Evolutionary conservation across 2,888 invertebrate genomes (phyloP).

Genomic region (Sympetrum striolatum): DNA sequence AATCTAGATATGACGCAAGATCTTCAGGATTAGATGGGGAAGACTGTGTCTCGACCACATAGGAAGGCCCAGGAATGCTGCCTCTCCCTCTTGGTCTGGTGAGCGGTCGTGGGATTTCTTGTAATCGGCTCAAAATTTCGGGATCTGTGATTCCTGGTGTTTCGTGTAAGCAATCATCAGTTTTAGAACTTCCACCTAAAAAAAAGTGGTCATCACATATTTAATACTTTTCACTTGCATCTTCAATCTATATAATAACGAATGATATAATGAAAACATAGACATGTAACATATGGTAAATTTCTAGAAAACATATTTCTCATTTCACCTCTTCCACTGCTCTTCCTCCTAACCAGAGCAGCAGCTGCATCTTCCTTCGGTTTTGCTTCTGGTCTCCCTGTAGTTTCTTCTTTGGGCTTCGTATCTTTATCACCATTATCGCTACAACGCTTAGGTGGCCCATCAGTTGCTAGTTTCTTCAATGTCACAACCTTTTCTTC

Average conservation of each 20-base stretch:
- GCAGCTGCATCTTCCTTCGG: conserved; percentile 56
- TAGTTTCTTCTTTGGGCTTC: conserved; percentile 53
- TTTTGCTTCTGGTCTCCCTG: conserved; percentile 54
- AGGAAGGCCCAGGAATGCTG: not conserved
- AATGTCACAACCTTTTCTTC: conserved; percentile 78
- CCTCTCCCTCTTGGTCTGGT: conserved; percentile 62
- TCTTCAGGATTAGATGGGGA: conserved; percentile 53
- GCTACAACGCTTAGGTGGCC: not conserved
- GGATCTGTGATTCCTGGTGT: conserved; percentile 71
- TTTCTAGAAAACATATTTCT: not conserved
- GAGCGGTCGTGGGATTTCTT: conserved; percentile 67
- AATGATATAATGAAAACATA: not conserved
- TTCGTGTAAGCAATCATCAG: conserved; percentile 62
- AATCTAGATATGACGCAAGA: conserved; percentile 66
- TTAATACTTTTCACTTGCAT: not conserved
- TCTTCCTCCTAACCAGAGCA: conserved; percentile 49
- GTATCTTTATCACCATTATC: conserved; percentile 20
- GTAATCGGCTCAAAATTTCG: conserved; percentile 70
- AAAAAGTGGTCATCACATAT: not conserved
- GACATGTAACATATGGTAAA: too few relatives aligned
- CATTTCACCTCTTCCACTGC: not conserved
- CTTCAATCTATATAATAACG: not conserved
- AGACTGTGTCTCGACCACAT: conserved; percentile 51
- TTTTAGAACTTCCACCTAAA: conserved; percentile 56
- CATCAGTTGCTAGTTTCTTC: conserved; percentile 58